Evolutionary conservation across 2,888 invertebrate species (phyloP).

Genomic region (Unio pictorum): DNA sequence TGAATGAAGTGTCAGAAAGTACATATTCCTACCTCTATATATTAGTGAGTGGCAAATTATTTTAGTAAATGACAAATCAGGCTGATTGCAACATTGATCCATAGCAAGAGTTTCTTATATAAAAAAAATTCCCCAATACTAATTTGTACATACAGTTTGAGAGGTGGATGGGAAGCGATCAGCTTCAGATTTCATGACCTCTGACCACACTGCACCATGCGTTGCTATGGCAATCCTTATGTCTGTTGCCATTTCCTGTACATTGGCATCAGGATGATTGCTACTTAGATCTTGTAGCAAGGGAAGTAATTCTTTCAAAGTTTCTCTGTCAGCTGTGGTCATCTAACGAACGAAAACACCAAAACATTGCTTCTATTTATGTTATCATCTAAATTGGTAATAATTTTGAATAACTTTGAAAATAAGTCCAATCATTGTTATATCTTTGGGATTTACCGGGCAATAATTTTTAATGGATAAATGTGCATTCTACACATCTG

Average conservation of each 20-base stretch:
- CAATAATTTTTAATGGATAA: no score
- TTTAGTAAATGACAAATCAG: not conserved
- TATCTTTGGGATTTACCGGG: no score
- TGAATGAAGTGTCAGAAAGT: no score
- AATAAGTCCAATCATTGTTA: no score
- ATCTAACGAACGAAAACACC: conserved; percentile 39
- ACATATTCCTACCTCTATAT: no score
- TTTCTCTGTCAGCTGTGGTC: conserved; percentile 45
- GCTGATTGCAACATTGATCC: not conserved
- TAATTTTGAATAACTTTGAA: no score
- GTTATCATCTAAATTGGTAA: no score
- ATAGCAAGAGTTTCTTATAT: not conserved
- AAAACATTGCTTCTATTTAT: no score
- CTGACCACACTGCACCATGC: conserved; percentile 63
- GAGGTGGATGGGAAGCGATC: not conserved
- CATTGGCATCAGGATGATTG: conserved; percentile 46
- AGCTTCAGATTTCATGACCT: conserved; percentile 27
- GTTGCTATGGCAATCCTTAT: conserved; percentile 69
- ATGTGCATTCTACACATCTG: no score
- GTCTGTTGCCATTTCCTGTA: conserved; percentile 67
- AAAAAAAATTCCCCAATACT: not conserved
- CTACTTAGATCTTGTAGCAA: conserved; percentile 53
- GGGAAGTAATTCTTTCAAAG: conserved; percentile 60
- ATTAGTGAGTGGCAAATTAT: no score
- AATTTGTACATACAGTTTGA: no score